Evolutionary conservation across 2,888 invertebrate genomes (phyloP), one percentile per base, ranked within the genome.

Genomic region (Apodemia hepburni): DNA sequence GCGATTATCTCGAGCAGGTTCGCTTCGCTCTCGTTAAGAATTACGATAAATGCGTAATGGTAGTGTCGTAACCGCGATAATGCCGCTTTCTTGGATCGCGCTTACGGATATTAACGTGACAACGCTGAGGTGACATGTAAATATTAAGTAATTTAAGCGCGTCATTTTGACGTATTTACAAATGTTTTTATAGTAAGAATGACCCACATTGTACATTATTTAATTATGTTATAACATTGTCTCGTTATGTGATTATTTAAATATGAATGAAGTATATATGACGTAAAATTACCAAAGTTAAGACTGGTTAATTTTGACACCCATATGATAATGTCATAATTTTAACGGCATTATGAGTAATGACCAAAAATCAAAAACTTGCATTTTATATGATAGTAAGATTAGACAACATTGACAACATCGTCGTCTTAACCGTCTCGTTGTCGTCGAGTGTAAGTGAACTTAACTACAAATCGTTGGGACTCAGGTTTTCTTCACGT

Each of bases 11-110:
- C 71, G 70, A 75, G 74, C 77, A 69, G 73, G 78, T 80, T 81
- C 70, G 78, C 78, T 80, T 69, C 79, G 80, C 82, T 84, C 82
- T 84, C 81, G 77, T 82, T 81, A 82, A 79, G 82, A 80, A 83
- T 87, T 83, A 82, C 82, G 75, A 78, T 82, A 81, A 84, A 85
- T 79, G 78, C 81, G 81, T 87, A 87, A 88, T 85, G 74, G 75
- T 72, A 79, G 77, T 83, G 82, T 78, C 82, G 84, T 82, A 85
- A 86, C 76, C 57, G 77, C 72, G 72, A 81, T 80, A 79, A 81
- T 78, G 81, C 79, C 72, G 74, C 71, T 75, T 73, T 73, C 72
- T 76, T 75, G 70, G 47, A 65, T 64, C 65, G 62, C 65, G 63
- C 63, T 65, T 65, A 65, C 68, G 67, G 69, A 70, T 69, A 69